Evolutionary conservation across 2,113 vertebrate genomes (phyloP).

Genomic region (Stomatorhinus ivindoensis): DNA sequence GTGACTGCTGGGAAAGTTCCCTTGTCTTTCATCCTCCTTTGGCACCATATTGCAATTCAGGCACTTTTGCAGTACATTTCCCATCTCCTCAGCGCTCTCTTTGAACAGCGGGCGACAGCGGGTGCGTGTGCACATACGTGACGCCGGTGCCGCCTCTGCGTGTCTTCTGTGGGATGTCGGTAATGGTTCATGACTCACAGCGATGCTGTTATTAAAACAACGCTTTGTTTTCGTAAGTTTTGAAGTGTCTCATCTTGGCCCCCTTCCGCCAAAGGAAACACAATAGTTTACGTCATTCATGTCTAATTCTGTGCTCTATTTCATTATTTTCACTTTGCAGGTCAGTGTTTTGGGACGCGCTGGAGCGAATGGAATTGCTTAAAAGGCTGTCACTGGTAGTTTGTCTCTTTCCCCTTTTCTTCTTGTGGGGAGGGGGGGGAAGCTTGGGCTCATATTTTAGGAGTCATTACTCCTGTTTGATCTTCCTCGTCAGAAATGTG

Average conservation of each 20-base stretch:
- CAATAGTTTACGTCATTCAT: conserved; percentile 25
- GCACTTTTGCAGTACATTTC: neutral
- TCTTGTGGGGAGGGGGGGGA: neutral
- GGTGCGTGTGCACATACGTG: conserved; percentile 33
- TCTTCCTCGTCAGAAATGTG: conserved; percentile 39
- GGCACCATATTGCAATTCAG: conserved; percentile 38
- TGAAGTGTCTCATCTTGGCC: conserved; percentile 18
- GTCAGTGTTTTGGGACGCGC: neutral
- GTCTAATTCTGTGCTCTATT: conserved; percentile 18
- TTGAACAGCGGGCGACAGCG: conserved; percentile 30
- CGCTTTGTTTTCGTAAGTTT: conserved; percentile 43
- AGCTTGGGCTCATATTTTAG: neutral
- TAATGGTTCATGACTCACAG: conserved; percentile 32
- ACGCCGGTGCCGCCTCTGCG: conserved; percentile 30
- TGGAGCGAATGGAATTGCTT: conserved; percentile 34
- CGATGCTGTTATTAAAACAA: conserved; percentile 52
- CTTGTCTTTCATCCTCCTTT: conserved; percentile 14
- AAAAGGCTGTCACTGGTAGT: conserved; percentile 33
- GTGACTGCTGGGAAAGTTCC: neutral
- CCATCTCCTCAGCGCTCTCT: neutral
- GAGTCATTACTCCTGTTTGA: conserved; percentile 18
- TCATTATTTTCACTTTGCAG: conserved; percentile 24
- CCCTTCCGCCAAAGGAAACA: neutral
- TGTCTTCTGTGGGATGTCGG: conserved; percentile 36
- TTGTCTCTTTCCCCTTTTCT: conserved; percentile 27